Conservation (phyloP, 2,113 vertebrate species). For the Acanthochromis polyacanthus region DNA sequence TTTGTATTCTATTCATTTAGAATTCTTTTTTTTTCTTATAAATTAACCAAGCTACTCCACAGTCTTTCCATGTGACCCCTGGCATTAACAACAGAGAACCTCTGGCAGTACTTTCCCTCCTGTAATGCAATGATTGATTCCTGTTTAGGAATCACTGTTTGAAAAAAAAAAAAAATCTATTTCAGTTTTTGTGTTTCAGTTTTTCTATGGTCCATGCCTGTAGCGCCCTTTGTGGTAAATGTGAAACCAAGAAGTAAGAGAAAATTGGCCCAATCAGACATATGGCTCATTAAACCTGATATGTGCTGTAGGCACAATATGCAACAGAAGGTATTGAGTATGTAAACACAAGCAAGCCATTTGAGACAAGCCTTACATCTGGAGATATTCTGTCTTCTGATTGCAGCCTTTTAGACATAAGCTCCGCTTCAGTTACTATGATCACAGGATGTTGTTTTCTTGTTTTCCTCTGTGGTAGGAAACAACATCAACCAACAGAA, state of each 20-base stretch:
- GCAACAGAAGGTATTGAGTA: constrained; percentile 54
- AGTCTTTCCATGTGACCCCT: background rate
- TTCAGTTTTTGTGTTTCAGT: background rate
- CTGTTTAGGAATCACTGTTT: constrained; percentile 3
- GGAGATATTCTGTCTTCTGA: constrained; percentile 40
- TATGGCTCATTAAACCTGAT: constrained; percentile 58
- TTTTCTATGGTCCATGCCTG: constrained; percentile 6
- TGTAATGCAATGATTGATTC: constrained; percentile 10
- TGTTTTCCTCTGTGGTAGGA: background rate
- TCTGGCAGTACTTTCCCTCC: background rate
- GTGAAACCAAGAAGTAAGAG: constrained; percentile 15
- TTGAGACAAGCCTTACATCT: constrained; percentile 47
- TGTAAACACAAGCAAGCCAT: constrained; percentile 56
- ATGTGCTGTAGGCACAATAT: constrained; percentile 46
- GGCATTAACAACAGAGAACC: background rate
- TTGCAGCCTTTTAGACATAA: constrained; percentile 41
- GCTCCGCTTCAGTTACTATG: constrained; percentile 19
- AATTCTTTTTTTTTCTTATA: background rate
- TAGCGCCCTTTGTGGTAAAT: constrained; percentile 7
- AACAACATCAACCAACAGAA: background rate
- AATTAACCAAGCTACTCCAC: too few relatives aligned
- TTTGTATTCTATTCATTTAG: background rate
- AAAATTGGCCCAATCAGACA: constrained; percentile 36
- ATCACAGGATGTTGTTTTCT: constrained; percentile 2
- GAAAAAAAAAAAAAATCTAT: too few relatives aligned